Base-by-base conservation (phyloP, 2,888 invertebrate species). In the Gortyna flavago region DNA sequence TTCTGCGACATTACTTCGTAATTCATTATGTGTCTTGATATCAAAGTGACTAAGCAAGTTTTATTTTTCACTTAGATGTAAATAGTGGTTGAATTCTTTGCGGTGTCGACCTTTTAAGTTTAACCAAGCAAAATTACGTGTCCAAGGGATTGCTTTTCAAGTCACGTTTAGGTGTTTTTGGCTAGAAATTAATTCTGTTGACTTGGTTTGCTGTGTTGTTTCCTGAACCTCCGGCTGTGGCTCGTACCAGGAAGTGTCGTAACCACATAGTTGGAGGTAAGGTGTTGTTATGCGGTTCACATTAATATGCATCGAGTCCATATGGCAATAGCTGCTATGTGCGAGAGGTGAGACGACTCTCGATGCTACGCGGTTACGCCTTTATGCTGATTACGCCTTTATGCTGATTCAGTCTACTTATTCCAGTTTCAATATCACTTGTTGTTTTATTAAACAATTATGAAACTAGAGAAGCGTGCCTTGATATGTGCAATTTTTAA, bases 291-390 rank as follows among this genome's bases (percentile, higher is more conserved):
- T 93, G 93, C 90, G 92, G 91, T 93, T 89, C 91, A 87, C 92
- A 94, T 95, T 94, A 94, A 93, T 94, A 95, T 94, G 94, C 93
- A 94, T 93, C 91, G 91, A 93, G 93, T 92, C 90, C 92, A 87
- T 88, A 89, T 88, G 88, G 88, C 86, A 88, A 87, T 89, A 83
- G 88, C 74, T 89, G 87, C 75, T 89, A 89, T 89, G 87, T 89
- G 88, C 87, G 89, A 90, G 90, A 90, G 89, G 89, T 90, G 91
- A 89, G 89, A 89, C 88, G 87, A 85, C 80, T 89, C 87, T 89
- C 76, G 80, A 87, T 89, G 87, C 89, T 89, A 84, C 87, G 85
- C 87, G 87, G 86, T 88, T 88, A 84, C 87, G 83, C 85, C 88
- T 88, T 86, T 87, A 80, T 81, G 85, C 84, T 80, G 88, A 88